phyloP scores from a whole-genome alignment of 2,113 vertebrate species.

The Elgaria multicarinata region DNA sequence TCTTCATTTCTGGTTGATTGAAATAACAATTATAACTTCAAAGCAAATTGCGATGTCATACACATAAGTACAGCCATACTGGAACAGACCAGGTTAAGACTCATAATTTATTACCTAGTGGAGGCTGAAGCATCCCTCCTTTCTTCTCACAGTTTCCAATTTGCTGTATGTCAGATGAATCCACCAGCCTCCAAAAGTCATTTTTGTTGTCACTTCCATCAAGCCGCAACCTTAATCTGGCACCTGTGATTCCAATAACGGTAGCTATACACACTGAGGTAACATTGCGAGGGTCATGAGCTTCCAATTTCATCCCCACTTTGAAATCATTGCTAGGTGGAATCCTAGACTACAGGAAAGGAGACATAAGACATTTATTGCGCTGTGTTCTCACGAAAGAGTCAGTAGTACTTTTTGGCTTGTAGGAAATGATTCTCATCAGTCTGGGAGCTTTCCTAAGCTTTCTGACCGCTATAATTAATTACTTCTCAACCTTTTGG shows the following conservation, averaged over 20 bases:
- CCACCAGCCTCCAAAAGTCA: constrained; percentile 96
- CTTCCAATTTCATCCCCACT: constrained; percentile 96
- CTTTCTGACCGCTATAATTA: not conserved
- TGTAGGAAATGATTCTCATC: not conserved
- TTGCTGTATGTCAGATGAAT: constrained; percentile 95
- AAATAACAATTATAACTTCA: not conserved
- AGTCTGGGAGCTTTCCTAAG: not conserved
- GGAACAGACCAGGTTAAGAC: not conserved
- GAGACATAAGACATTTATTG: constrained; percentile 36
- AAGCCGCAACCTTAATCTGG: constrained; percentile 88
- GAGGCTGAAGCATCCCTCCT: constrained; percentile 96
- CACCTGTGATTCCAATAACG: constrained; percentile 89
- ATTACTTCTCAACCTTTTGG: not conserved
- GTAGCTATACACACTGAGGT: constrained; percentile 94
- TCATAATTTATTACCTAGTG: constrained; percentile 83
- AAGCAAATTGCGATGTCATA: not conserved
- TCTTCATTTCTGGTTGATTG: not conserved
- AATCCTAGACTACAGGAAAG: constrained; percentile 81
- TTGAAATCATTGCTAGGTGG: constrained; percentile 95
- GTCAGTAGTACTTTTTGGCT: not conserved
- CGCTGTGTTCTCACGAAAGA: constrained; percentile 8
- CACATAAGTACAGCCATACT: not conserved
- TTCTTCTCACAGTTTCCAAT: constrained; percentile 95
- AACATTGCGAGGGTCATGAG: constrained; percentile 90
- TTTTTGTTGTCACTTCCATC: constrained; percentile 97